A percentile compares a stretch with the other conserved stretches of the same genome.
Conservation (phyloP, 2,113 vertebrate species). For the Megalops atlanticus region DNA sequence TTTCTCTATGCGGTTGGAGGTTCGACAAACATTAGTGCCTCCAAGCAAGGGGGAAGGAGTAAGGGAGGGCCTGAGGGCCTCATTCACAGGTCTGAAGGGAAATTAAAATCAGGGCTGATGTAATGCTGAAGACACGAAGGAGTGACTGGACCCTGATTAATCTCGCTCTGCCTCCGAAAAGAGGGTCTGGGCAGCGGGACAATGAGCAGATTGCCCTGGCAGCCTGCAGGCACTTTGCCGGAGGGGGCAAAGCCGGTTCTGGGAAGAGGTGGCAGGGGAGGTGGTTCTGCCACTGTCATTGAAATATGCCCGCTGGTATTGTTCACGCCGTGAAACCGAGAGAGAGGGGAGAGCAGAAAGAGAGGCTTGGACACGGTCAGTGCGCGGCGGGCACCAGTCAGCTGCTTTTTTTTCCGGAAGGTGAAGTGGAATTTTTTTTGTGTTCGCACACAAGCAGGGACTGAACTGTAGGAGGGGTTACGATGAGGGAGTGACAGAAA, state of each 20-base stretch:
- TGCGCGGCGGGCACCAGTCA: background rate
- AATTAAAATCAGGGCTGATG: constrained; percentile 21
- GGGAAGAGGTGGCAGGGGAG: constrained; percentile 19
- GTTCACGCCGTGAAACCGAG: background rate
- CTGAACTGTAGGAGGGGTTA: background rate
- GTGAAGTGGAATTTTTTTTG: constrained; percentile 22
- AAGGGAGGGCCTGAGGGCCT: background rate
- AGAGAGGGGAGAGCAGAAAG: background rate
- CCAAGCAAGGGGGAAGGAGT: background rate
- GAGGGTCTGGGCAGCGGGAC: constrained; percentile 13
- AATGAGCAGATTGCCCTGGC: constrained; percentile 32
- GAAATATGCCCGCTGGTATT: constrained; percentile 22
- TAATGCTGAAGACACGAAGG: background rate
- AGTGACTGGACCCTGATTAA: constrained; percentile 21
- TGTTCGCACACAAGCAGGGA: constrained; percentile 20
- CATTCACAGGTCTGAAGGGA: background rate
- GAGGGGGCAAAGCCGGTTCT: background rate
- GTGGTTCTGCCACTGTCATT: constrained; percentile 3
- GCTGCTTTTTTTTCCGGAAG: constrained; percentile 1
- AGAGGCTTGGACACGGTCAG: background rate
- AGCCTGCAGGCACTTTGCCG: background rate
- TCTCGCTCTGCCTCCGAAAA: constrained; percentile 19
- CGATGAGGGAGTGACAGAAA: background rate
- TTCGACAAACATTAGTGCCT: background rate
- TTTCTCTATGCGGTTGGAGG: background rate